phyloP scores from a whole-genome alignment of 2,888 invertebrate genomes.

The Zeuzera pyrina region DNA sequence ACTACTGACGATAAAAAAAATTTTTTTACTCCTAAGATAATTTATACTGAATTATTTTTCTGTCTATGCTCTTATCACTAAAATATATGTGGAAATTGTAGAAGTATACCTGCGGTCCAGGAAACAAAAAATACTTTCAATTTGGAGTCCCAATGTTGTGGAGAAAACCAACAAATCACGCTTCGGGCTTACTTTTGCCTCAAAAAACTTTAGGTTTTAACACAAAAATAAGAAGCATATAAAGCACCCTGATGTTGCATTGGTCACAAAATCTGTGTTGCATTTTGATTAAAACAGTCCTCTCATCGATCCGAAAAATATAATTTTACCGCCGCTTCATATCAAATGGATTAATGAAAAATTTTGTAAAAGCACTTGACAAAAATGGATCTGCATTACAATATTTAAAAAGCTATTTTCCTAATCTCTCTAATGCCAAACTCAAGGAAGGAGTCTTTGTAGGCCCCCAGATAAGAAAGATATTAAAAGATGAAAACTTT shows the following conservation, averaged over 20 bases:
- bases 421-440: neutral
- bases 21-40: neutral
- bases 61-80: neutral
- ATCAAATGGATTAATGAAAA: neutral
- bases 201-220: neutral
- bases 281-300: too few species aligned
- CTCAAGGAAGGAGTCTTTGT: neutral
- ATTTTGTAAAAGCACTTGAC: neutral
- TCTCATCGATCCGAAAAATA: too few species aligned
- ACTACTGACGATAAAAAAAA: neutral
- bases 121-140: neutral
- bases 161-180: neutral
- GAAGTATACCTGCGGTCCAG: neutral
- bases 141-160: neutral
- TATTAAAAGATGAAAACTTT: neutral
- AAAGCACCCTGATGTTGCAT: neutral
- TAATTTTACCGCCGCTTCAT: neutral
- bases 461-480: neutral
- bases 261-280: neutral
- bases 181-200: neutral
- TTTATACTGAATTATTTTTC: neutral
- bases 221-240: neutral
- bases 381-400: neutral
- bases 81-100: neutral
- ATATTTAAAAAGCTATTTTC: neutral